Evolutionary conservation across 1,140 invertebrate genomes (phyloP).

Genomic region (Bombus difficillimus): DNA sequence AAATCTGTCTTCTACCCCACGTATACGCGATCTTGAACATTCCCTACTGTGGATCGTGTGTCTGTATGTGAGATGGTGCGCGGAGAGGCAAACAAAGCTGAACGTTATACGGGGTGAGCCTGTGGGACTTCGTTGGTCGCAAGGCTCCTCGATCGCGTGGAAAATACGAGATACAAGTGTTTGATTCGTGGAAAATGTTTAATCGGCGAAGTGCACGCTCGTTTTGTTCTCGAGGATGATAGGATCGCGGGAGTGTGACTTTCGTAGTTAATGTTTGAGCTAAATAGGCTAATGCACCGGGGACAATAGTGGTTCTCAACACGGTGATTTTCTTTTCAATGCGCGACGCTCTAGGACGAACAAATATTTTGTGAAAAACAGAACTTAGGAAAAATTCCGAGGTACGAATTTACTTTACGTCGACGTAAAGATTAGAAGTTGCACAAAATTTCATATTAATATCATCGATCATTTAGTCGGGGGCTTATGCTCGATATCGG

Average conservation of each 20-base stretch:
- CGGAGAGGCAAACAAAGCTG: conserved; percentile 33
- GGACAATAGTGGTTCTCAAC: conserved; percentile 34
- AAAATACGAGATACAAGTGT: conserved; percentile 11
- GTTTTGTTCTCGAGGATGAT: conserved; percentile 42
- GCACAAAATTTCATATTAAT: not conserved
- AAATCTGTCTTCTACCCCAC: conserved; percentile 9
- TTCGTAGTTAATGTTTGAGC: conserved; percentile 47
- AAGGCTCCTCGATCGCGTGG: not conserved
- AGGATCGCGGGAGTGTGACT: conserved; percentile 48
- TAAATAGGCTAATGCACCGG: conserved; percentile 55
- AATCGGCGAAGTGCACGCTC: conserved; percentile 26
- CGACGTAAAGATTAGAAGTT: not conserved
- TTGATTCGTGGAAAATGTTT: conserved; percentile 21
- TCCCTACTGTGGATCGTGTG: conserved; percentile 24
- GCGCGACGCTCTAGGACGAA: not conserved
- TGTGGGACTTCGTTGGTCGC: not conserved
- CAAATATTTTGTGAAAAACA: too few relatives aligned
- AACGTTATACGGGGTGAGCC: conserved; percentile 26
- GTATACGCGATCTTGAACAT: conserved; percentile 21
- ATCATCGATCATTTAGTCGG: not conserved
- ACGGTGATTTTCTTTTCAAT: not conserved
- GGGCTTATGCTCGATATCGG: too few relatives aligned
- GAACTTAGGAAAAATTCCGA: too few relatives aligned
- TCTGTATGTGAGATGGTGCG: conserved; percentile 32
- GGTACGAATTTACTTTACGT: too few relatives aligned